Conservation (phyloP, 2,113 vertebrate species). For the Python bivittatus region DNA sequence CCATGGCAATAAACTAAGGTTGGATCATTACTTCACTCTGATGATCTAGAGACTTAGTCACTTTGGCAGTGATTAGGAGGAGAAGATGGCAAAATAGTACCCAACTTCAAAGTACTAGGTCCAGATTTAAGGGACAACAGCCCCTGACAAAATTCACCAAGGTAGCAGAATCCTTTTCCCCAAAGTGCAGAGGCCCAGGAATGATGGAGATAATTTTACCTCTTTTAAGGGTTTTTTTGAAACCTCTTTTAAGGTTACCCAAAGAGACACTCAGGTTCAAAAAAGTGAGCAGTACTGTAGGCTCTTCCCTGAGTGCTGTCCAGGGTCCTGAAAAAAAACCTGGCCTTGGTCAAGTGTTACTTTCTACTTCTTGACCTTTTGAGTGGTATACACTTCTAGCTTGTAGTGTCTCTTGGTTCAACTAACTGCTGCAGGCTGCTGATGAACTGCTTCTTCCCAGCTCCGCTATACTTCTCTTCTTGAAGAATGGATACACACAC, state of each 20-base stretch:
- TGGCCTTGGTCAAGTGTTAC: neutral
- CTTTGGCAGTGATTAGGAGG: neutral
- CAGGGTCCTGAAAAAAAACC: neutral
- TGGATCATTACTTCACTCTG: neutral
- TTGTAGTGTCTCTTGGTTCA: neutral
- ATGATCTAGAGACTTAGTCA: neutral
- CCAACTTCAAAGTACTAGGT: neutral
- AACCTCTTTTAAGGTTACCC: no score
- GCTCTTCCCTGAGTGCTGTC: neutral
- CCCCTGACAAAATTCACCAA: neutral
- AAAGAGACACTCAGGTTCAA: neutral
- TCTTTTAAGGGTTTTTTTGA: no score
- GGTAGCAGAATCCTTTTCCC: neutral
- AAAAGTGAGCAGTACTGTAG: neutral
- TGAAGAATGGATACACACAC: neutral
- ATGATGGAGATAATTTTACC: neutral
- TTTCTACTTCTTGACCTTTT: neutral
- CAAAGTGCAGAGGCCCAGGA: neutral
- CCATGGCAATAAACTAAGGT: neutral
- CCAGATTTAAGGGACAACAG: neutral
- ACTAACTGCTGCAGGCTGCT: neutral
- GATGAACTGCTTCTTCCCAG: neutral
- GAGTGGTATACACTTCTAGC: neutral
- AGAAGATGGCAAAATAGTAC: neutral
- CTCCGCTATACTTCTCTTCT: neutral